A percentile compares a stretch with the other conserved stretches of the same genome.
Conservation (phyloP, 2,113 vertebrate genomes). For the Trachemys scripta region DNA sequence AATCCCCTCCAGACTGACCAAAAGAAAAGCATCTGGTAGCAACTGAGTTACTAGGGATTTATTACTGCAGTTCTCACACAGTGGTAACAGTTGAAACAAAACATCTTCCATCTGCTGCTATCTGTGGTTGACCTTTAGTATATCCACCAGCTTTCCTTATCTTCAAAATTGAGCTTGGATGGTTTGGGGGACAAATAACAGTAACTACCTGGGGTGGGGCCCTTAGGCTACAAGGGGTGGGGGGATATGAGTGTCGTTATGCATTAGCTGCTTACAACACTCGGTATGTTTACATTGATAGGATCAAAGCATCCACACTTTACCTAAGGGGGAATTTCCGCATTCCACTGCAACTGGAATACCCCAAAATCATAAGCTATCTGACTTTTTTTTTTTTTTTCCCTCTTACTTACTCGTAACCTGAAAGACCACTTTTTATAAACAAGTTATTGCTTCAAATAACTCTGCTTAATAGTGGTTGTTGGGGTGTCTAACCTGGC, state of each 20-base stretch:
- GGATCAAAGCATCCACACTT: constrained; percentile 58
- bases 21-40: neutral
- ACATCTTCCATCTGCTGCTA: neutral
- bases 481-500: neutral
- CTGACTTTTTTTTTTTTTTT: neutral
- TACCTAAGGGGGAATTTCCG: constrained; percentile 3
- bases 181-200: neutral
- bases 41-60: neutral
- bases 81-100: neutral
- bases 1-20: neutral
- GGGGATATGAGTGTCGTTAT: neutral
- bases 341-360: constrained; percentile 28
- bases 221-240: neutral
- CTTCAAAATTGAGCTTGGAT: neutral
- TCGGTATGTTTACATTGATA: constrained; percentile 73
- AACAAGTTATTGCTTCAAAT: constrained; percentile 19
- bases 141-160: neutral
- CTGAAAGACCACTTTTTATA: neutral
- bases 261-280: constrained; percentile 1
- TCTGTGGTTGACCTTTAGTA: neutral
- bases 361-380: constrained; percentile 58
- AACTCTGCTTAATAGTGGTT: constrained; percentile 1
- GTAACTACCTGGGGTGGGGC: neutral
- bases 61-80: neutral
- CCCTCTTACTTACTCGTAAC: neutral